phyloP scores from a whole-genome alignment of 2,797 vertebrate species.

The Myiothlypis chrysogaster region DNA sequence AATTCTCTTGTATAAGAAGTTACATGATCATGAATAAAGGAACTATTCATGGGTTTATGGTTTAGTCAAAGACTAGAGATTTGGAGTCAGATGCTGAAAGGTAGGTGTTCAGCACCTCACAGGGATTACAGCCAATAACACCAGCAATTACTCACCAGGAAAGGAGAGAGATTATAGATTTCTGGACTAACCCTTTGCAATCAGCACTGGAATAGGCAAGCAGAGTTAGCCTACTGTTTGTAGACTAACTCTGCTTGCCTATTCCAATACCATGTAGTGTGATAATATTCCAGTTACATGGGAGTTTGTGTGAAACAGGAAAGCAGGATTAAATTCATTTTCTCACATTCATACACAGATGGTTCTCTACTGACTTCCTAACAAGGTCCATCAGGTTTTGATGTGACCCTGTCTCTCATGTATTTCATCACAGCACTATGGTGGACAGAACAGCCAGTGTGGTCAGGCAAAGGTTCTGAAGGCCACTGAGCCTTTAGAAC shows the following conservation, averaged over 20 bases:
- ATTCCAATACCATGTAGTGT: not conserved
- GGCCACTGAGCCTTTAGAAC: not conserved
- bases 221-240: not conserved
- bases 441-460: not conserved
- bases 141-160: not conserved
- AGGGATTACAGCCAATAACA: not conserved
- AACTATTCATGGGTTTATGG: not conserved
- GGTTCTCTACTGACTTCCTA: not conserved
- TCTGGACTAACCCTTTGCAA: slow-evolving; percentile 35
- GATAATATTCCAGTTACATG: not conserved
- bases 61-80: not conserved
- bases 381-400: not conserved
- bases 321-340: not conserved
- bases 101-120: not conserved
- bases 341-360: not conserved
- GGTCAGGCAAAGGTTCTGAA: not conserved
- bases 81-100: not conserved
- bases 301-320: not conserved
- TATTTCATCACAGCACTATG: not conserved
- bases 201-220: not conserved
- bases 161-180: slow-evolving; percentile 2
- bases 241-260: too few species aligned
- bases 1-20: not conserved
- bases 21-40: not conserved
- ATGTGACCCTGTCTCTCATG: not conserved